These are phyloP conservation scores for Drosophila crucigera DNA, from an alignment of 2,888 invertebrate genomes.

Conservation along the genomic window DNA sequence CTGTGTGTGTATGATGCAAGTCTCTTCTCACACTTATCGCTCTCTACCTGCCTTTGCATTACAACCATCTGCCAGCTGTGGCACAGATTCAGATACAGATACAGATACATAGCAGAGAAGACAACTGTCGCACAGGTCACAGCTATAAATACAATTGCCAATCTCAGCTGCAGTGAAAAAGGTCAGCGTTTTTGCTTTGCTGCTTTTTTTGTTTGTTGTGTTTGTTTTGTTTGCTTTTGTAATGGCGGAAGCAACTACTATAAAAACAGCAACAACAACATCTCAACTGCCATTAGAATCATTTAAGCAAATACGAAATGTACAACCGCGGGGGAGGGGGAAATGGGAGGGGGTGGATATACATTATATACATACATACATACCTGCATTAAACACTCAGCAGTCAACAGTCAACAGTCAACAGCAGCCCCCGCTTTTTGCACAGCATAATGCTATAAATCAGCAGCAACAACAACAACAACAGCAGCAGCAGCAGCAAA, in stretches of 20 bases:
- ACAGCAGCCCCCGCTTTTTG: constrained; percentile 31
- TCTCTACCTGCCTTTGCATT: constrained; percentile 19
- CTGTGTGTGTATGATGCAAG: constrained; percentile 27
- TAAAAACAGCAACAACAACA: constrained; percentile 16
- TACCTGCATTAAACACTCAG: constrained; percentile 1
- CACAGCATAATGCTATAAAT: constrained; percentile 44
- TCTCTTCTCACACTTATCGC: constrained; percentile 22
- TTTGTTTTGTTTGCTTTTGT: constrained; percentile 16
- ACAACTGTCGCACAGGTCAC: constrained; percentile 5
- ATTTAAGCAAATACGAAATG: neutral
- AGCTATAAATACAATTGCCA: constrained; percentile 21
- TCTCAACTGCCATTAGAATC: constrained; percentile 5
- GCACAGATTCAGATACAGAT: neutral
- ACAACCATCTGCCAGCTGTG: constrained; percentile 18
- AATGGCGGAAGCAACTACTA: constrained; percentile 58
- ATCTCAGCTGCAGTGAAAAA: constrained; percentile 42
- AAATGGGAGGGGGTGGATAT: neutral
- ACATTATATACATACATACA: neutral
- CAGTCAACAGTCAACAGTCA: neutral
- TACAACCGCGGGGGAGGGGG: neutral
- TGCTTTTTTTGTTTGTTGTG: neutral
- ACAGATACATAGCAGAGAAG: neutral
- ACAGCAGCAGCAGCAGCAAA: neutral
- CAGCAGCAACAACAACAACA: constrained; percentile 22
- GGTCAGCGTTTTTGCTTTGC: constrained; percentile 34